Percentiles rank a stretch among this genome's conserved stretches.
Evolutionary conservation across 2,113 vertebrate species (phyloP).

Genomic region (Microtus oregoni): DNA sequence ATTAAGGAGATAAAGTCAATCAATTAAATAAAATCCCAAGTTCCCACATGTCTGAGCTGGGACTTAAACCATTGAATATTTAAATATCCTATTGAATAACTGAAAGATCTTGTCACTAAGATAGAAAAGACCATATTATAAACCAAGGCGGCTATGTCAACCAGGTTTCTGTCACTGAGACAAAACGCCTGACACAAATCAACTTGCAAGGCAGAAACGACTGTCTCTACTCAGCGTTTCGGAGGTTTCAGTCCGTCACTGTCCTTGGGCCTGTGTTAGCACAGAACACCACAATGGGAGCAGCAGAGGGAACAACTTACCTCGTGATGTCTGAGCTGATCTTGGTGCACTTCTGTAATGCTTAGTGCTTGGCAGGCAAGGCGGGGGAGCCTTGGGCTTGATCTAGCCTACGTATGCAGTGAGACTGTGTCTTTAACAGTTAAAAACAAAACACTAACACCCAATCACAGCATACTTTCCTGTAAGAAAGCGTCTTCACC

Average conservation of each 20-base stretch:
- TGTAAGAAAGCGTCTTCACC: neutral
- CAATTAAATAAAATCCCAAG: neutral
- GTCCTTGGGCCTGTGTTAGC: neutral
- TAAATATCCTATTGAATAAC: neutral
- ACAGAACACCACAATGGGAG: neutral
- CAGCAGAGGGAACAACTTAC: neutral
- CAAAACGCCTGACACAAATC: neutral
- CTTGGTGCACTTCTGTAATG: neutral
- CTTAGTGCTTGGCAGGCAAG: neutral
- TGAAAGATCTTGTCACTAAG: neutral
- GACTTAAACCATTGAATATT: neutral
- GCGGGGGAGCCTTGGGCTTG: neutral
- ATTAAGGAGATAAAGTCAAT: neutral
- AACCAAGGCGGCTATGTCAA: neutral
- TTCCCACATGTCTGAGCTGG: neutral
- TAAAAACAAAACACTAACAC: neutral
- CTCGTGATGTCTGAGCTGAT: neutral
- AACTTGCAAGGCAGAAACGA: neutral
- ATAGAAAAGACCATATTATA: neutral
- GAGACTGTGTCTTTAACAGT: neutral
- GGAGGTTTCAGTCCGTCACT: neutral
- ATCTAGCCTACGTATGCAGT: neutral
- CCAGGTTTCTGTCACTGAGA: neutral
- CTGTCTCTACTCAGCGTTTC: neutral
- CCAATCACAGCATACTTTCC: neutral